Percentiles rank a stretch among this genome's conserved stretches.
Evolutionary conservation across 2,113 vertebrate genomes (phyloP).

Genomic region (Mastomys natalensis): DNA sequence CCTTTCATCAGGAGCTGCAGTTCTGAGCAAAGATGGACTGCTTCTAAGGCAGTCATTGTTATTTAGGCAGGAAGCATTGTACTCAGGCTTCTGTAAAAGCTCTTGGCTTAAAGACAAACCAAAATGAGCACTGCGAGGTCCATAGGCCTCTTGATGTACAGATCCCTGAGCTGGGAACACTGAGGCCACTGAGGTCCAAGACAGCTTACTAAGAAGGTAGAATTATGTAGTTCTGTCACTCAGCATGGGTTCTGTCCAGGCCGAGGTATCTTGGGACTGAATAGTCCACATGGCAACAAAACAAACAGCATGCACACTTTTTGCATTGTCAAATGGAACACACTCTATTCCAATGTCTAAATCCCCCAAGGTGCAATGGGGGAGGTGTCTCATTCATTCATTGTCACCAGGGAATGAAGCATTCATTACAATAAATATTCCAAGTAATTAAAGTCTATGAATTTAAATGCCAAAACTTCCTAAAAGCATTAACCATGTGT

Average conservation of each 20-base stretch:
- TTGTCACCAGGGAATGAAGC: slow-evolving; percentile 45
- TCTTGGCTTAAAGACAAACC: slow-evolving; percentile 63
- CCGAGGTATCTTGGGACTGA: slow-evolving; percentile 62
- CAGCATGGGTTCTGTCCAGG: slow-evolving; percentile 59
- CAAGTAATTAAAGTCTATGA: slow-evolving; percentile 53
- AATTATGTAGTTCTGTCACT: slow-evolving; percentile 67
- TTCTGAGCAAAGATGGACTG: not conserved
- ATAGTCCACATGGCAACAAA: slow-evolving; percentile 75
- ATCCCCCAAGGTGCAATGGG: slow-evolving; percentile 22
- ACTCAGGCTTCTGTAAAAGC: slow-evolving; percentile 61
- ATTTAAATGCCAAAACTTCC: slow-evolving; percentile 57
- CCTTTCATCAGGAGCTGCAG: slow-evolving; percentile 57
- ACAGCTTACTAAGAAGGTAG: slow-evolving; percentile 59
- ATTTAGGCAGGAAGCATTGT: not conserved
- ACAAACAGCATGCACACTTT: slow-evolving; percentile 48
- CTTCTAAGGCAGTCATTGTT: slow-evolving; percentile 5
- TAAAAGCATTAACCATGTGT: slow-evolving; percentile 51
- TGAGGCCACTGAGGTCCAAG: slow-evolving; percentile 21
- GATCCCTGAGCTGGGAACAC: slow-evolving; percentile 54
- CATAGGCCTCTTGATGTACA: not conserved
- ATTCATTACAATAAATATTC: slow-evolving; percentile 66
- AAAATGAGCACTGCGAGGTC: slow-evolving; percentile 48
- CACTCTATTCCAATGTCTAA: slow-evolving; percentile 19
- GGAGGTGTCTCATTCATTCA: slow-evolving; percentile 62
- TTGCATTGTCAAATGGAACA: slow-evolving; percentile 52